phyloP scores from a whole-genome alignment of 92 coral and sea anemone genomes.

The Heliopora coerulea region DNA sequence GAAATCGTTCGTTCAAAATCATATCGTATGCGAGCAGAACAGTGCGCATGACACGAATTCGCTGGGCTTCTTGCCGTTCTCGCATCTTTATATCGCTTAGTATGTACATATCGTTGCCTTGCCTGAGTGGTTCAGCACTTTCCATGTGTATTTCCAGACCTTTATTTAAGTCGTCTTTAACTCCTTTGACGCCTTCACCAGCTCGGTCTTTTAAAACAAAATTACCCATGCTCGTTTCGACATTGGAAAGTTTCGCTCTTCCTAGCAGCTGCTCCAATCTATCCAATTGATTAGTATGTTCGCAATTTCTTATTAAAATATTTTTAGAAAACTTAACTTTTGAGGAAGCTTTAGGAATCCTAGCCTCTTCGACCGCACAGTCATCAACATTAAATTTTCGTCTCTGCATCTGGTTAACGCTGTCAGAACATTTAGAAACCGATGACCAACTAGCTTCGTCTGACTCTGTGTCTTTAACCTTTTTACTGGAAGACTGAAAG shows the following conservation, averaged over 20 bases:
- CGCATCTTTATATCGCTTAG: conserved; percentile 29
- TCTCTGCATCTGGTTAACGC: no score
- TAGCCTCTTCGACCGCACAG: no score
- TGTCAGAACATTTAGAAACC: no score
- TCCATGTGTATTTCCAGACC: background rate
- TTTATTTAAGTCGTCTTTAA: background rate
- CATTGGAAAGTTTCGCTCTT: no score
- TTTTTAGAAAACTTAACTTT: no score
- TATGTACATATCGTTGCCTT: background rate
- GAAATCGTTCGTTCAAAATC: conserved; percentile 19
- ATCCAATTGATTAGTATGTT: no score
- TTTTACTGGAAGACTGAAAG: background rate
- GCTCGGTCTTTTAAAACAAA: background rate
- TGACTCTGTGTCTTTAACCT: background rate
- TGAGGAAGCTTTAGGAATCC: no score
- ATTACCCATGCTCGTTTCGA: no score
- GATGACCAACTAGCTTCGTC: no score
- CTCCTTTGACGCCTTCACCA: background rate
- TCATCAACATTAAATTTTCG: no score
- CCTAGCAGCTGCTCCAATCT: no score
- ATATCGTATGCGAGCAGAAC: conserved; percentile 22
- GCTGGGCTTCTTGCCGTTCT: conserved; percentile 24
- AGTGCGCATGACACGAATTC: conserved; percentile 41
- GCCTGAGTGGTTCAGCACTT: background rate
- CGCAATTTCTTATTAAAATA: no score